These are phyloP conservation scores for Matsumurasca onukii DNA, from an alignment of 1,140 invertebrate species.

Conservation along the genomic window DNA sequence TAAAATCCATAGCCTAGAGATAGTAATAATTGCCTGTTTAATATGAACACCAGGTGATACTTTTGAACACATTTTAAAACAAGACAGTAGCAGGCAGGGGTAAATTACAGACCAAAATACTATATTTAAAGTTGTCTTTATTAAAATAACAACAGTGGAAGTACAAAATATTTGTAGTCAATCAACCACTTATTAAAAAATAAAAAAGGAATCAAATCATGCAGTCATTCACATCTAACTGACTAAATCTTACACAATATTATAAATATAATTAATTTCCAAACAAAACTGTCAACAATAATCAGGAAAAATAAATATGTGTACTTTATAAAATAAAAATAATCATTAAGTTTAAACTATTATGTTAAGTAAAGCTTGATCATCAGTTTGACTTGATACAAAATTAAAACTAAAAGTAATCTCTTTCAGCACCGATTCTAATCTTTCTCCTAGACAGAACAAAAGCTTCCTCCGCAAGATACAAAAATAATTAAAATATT, in stretches of 20 bases:
- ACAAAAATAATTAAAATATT: not conserved
- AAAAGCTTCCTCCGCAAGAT: not conserved
- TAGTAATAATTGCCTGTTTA: too few relatives aligned
- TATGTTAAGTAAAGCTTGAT: not conserved
- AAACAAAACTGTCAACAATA: too few relatives aligned
- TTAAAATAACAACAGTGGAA: conserved; percentile 15
- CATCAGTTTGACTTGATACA: not conserved
- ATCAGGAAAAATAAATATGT: conserved; percentile 28
- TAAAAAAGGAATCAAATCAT: conserved; percentile 19
- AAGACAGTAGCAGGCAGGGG: too few relatives aligned
- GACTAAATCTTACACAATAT: conserved; percentile 7
- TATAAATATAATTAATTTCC: too few relatives aligned
- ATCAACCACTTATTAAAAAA: conserved; percentile 11
- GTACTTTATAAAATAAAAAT: conserved; percentile 21
- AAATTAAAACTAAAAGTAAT: not conserved
- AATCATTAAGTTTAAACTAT: not conserved
- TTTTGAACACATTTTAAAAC: too few relatives aligned
- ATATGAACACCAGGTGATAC: too few relatives aligned
- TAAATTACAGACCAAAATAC: not conserved
- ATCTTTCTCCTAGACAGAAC: not conserved
- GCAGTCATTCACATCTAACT: conserved; percentile 12
- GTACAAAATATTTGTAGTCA: conserved; percentile 16
- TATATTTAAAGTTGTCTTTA: conserved; percentile 18
- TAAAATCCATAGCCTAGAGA: too few relatives aligned
- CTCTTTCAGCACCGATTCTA: conserved; percentile 10